Evolutionary conservation across 2,113 vertebrate species (phyloP), one percentile per base, ranked within the genome.

Genomic region (Psittacula cyanocephala): DNA sequence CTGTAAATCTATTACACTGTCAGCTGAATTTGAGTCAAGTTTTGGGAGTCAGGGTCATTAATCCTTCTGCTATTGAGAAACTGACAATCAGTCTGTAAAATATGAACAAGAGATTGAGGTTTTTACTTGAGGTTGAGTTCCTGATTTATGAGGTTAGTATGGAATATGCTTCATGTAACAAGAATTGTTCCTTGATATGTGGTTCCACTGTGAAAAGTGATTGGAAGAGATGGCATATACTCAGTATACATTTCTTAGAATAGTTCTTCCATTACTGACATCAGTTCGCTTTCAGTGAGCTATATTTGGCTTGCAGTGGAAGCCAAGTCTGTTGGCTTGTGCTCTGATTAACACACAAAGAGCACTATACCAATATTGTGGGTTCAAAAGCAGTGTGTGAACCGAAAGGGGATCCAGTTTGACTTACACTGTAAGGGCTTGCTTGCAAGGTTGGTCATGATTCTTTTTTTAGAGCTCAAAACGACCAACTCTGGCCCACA

Each of bases 1-100:
- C 52, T 78, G 69, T 70, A 53, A 84, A 81, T 87, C 49, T 95
- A 46, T 96, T 93, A 89, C 63, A 72, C n/a, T 95, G 76, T 94
- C 55, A 89, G 35, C 65, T 89, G 89, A 92, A 91, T 82, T 77
- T 59, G 75, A 94, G 67, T 94, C 57, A 71, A 63, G 57, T 88
- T 81, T 95, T 68, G 43, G 64, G 60, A 87, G 49, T 68, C 49
- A 13, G 27, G 47, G 44, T 85, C 49, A 41, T 93, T 95, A 91
- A 72, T 93, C 91, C 70, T 85, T 27, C 84, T 70, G 23, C 50
- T 84, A 14, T 68, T 75, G 84, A 91, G 70, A 90, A 93, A 79
- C 49, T 52, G 81, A 67, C 67, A 91, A 72, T 93, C 68, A n/a
- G 31, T 49, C 59, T 80, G 95, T 70, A 81, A 79, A 86, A 71